These are phyloP conservation scores for Eriosoma lanigerum DNA, from an alignment of 1,140 invertebrate genomes.

Conservation along the genomic window DNA sequence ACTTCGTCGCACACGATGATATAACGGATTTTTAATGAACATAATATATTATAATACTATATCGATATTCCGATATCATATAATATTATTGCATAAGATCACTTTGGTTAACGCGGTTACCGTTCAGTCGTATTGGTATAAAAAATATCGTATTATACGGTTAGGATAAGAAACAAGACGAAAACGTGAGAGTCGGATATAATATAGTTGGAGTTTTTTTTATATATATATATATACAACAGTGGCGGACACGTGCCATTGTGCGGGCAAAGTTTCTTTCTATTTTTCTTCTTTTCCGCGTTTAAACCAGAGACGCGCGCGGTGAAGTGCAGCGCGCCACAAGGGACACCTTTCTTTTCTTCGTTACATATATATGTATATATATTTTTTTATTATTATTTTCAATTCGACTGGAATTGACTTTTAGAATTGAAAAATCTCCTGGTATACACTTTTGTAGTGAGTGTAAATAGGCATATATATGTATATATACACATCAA, in stretches of 20 bases:
- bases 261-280: constrained; percentile 41
- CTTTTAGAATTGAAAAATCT: constrained; percentile 48
- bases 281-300: constrained; percentile 16
- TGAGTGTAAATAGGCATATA: too few relatives aligned
- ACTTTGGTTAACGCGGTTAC: too few relatives aligned
- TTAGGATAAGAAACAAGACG: not conserved
- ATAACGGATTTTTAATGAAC: constrained; percentile 43
- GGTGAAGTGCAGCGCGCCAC: constrained; percentile 14
- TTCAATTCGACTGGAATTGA: constrained; percentile 43
- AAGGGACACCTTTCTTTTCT: constrained; percentile 38
- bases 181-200: not conserved
- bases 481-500: not conserved
- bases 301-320: not conserved
- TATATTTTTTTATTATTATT: constrained; percentile 24
- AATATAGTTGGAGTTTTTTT: not conserved
- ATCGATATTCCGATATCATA: too few relatives aligned
- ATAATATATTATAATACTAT: not conserved
- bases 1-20: not conserved
- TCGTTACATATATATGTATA: too few relatives aligned
- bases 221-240: not conserved
- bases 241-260: constrained; percentile 38
- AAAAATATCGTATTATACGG: too few relatives aligned
- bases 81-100: too few relatives aligned
- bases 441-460: not conserved
- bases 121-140: too few relatives aligned